Percentiles rank a stretch among this genome's conserved stretches.
These are phyloP conservation scores for Danionella dracula DNA, from an alignment of 2,797 vertebrate genomes.

Conservation along the genomic window DNA sequence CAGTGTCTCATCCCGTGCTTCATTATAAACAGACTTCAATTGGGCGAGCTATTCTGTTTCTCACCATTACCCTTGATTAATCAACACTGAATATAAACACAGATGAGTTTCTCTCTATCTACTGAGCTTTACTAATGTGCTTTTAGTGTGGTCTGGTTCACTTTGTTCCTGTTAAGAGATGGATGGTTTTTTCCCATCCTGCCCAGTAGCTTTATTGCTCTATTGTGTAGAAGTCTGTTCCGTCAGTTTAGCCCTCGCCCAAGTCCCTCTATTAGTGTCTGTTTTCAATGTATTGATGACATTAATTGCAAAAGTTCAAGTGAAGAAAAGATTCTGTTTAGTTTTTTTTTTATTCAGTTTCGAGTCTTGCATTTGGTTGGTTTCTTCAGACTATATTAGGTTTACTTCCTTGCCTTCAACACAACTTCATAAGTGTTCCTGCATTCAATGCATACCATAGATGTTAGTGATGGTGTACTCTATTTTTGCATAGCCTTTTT, in stretches of 20 bases:
- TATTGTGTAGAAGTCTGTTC: background rate
- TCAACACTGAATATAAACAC: constrained; percentile 46
- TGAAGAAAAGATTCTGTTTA: no score
- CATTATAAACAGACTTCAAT: background rate
- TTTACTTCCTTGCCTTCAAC: no score
- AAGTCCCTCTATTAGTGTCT: no score
- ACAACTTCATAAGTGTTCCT: no score
- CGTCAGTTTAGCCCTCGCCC: no score
- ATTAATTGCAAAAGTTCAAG: no score
- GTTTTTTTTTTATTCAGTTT: no score
- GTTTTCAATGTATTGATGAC: no score
- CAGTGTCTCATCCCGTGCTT: background rate
- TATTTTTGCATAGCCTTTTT: background rate
- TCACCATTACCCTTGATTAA: constrained; percentile 43
- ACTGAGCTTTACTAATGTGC: constrained; percentile 31
- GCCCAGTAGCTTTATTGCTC: constrained; percentile 1
- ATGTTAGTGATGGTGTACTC: constrained; percentile 20
- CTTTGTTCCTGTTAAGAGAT: constrained; percentile 16
- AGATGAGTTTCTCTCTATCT: constrained; percentile 54
- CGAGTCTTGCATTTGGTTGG: no score
- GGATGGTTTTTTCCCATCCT: constrained; percentile 20
- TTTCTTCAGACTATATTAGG: no score
- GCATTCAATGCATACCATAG: no score
- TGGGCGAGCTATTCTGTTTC: background rate
- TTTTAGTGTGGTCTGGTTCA: no score